phyloP scores from a whole-genome alignment of 2,113 vertebrate species.

The Nanger granti region DNA sequence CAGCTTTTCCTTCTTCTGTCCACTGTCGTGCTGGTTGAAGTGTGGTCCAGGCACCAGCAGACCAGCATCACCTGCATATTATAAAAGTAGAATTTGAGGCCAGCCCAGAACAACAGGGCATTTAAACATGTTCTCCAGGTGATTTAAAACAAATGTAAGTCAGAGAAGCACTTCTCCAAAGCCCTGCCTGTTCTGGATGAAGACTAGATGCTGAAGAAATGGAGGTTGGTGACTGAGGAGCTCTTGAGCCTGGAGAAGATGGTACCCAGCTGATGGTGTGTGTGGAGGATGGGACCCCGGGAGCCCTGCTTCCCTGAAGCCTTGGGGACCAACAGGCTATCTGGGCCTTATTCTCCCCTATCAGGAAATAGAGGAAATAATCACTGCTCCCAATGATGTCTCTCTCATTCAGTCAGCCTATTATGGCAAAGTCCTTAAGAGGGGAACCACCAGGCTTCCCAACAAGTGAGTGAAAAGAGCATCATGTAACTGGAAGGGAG shows the following conservation, averaged over 20 bases:
- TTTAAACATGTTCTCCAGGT: not conserved
- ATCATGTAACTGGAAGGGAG: not conserved
- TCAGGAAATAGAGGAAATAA: not conserved
- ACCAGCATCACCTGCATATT: not conserved
- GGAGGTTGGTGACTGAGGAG: not conserved
- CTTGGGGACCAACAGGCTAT: not conserved
- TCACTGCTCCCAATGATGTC: not conserved
- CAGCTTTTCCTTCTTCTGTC: not conserved
- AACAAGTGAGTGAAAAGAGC: accelerated
- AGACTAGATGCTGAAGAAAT: not conserved
- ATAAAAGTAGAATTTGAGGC: not conserved
- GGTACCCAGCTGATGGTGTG: not conserved
- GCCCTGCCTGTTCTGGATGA: not conserved
- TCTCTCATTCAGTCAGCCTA: not conserved
- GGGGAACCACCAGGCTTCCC: not conserved
- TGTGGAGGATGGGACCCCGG: not conserved
- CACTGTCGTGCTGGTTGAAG: not conserved
- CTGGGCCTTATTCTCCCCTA: not conserved
- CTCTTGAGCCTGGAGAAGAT: not conserved
- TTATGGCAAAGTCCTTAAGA: not conserved
- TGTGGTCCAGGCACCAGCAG: not conserved
- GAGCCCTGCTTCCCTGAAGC: not conserved
- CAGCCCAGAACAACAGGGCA: not conserved
- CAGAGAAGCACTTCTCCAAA: not conserved
- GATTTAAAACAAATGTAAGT: not conserved